Percentiles rank a stretch among this genome's conserved stretches.
phyloP scores from a whole-genome alignment of 2,113 vertebrate species.

The Herpetotheres cachinnans region DNA sequence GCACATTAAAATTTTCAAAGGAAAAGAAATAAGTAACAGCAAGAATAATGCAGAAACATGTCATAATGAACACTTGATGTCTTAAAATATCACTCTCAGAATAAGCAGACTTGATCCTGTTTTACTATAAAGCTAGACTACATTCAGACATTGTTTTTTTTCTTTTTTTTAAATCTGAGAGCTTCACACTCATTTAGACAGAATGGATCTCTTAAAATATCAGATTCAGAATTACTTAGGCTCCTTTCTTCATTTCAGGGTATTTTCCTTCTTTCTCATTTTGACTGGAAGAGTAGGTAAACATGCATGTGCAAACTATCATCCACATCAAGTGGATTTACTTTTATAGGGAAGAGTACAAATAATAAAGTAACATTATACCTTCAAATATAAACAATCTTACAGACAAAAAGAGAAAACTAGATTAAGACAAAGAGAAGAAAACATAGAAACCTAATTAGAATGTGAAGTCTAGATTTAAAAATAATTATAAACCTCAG shows the following conservation, averaged over 20 bases:
- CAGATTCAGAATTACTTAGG: neutral
- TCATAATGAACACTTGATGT: neutral
- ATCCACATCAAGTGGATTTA: neutral
- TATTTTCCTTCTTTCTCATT: neutral
- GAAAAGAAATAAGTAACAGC: neutral
- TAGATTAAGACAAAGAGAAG: neutral
- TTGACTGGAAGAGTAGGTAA: neutral
- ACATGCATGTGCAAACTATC: neutral
- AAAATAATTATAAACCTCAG: neutral
- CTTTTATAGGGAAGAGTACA: neutral
- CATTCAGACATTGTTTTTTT: neutral
- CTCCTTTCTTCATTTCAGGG: neutral
- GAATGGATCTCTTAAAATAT: neutral
- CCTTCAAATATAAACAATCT: neutral
- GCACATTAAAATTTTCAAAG: neutral
- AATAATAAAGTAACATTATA: neutral
- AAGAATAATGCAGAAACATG: neutral
- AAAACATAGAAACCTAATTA: neutral
- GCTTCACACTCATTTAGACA: neutral
- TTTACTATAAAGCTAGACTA: neutral
- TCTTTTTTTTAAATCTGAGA: neutral
- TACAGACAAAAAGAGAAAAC: neutral
- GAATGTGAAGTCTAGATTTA: neutral
- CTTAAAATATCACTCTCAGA: neutral
- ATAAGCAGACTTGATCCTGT: neutral